Evolutionary conservation across 30 jellyfish, hydroid and myxozoan species (phyloP).

Genomic region (Sanderia malayensis): DNA sequence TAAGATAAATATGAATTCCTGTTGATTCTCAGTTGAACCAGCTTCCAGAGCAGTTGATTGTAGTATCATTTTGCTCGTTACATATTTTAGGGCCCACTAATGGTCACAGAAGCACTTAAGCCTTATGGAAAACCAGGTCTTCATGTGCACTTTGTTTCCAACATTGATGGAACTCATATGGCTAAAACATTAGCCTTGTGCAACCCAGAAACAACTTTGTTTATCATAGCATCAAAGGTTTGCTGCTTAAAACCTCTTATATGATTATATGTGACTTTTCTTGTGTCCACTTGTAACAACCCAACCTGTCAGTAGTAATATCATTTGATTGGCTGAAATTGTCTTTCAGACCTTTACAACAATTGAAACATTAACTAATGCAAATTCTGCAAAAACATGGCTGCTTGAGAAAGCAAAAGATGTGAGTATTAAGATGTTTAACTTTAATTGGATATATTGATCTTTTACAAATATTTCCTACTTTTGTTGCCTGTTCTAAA

Average conservation of each 20-base stretch:
- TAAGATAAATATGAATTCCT: too few relatives aligned
- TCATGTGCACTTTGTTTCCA: slow-evolving; percentile 93
- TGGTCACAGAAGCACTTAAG: slow-evolving; percentile 98
- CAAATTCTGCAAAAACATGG: slow-evolving; percentile 91
- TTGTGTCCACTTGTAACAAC: too few relatives aligned
- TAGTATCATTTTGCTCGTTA: too few relatives aligned
- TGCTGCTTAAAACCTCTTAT: too few relatives aligned
- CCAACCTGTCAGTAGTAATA: too few relatives aligned
- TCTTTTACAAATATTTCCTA: too few relatives aligned
- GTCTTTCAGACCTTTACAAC: slow-evolving; percentile 98
- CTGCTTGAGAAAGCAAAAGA: slow-evolving; percentile 66
- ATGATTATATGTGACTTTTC: too few relatives aligned
- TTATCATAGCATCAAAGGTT: slow-evolving; percentile 96
- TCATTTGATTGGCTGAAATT: too few relatives aligned
- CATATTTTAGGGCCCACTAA: slow-evolving; percentile 83
- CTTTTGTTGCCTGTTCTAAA: too few relatives aligned
- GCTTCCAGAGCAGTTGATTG: too few relatives aligned
- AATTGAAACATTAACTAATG: slow-evolving; percentile 97
- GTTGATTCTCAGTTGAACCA: too few relatives aligned
- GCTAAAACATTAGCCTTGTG: slow-evolving; percentile 75
- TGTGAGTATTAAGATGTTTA: slow-evolving; percentile 68
- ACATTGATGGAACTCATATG: slow-evolving; percentile 99
- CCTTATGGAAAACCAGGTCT: slow-evolving; percentile 86
- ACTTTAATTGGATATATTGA: too few relatives aligned
- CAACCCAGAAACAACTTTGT: slow-evolving; percentile 93